These are phyloP conservation scores for Zygaena filipendulae DNA, from an alignment of 2,888 invertebrate species.

Conservation along the genomic window DNA sequence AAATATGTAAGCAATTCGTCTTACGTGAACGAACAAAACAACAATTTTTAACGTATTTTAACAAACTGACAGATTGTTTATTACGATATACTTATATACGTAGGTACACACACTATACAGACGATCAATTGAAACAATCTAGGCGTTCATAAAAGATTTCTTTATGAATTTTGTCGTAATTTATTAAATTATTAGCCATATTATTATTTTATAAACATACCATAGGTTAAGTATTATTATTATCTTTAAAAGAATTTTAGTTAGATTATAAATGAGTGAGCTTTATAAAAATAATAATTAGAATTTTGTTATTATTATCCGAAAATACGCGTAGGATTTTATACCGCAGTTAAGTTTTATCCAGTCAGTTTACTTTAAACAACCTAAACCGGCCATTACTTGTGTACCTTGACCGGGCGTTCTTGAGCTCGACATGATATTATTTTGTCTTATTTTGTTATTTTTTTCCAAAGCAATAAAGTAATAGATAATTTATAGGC, in stretches of 20 bases:
- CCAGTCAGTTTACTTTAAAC: slow-evolving; percentile 41
- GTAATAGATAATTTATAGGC: slow-evolving; percentile 44
- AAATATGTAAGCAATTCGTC: slow-evolving; percentile 53
- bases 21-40: slow-evolving; percentile 32
- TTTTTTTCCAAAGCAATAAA: slow-evolving; percentile 60
- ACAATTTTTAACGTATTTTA: slow-evolving; percentile 39
- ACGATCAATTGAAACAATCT: slow-evolving; percentile 44
- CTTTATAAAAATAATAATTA: slow-evolving; percentile 53
- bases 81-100: too few relatives aligned
- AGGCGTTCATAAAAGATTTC: slow-evolving; percentile 40
- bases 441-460: slow-evolving; percentile 52
- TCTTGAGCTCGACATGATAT: slow-evolving; percentile 29
- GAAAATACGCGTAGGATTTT: too few relatives aligned
- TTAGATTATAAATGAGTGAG: slow-evolving; percentile 63
- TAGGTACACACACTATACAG: slow-evolving; percentile 24
- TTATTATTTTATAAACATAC: slow-evolving; percentile 66
- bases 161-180: slow-evolving; percentile 37
- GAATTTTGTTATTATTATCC: slow-evolving; percentile 33
- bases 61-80: slow-evolving; percentile 55
- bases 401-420: slow-evolving; percentile 46
- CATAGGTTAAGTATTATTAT: slow-evolving; percentile 64
- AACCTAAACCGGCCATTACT: slow-evolving; percentile 53
- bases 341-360: slow-evolving; percentile 33
- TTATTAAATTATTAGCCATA: slow-evolving; percentile 64
- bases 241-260: slow-evolving; percentile 63